These are phyloP conservation scores for Malacosoma neustria DNA, from an alignment of 2,888 invertebrate genomes.

Conservation along the genomic window DNA sequence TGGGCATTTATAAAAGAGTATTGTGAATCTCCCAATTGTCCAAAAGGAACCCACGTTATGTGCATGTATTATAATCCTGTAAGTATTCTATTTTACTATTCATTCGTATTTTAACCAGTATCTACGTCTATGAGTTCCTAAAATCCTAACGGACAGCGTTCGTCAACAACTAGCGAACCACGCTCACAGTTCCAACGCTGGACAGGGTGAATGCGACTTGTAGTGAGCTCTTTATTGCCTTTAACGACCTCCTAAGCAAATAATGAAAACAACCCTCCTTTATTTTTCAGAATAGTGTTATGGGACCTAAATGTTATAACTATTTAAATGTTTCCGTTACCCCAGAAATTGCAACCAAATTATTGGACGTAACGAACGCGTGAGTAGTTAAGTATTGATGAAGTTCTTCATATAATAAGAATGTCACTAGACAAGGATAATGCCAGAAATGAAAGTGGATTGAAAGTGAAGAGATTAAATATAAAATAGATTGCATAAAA, in stretches of 20 bases:
- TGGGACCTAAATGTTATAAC: conserved; percentile 31
- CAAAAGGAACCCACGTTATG: conserved; percentile 48
- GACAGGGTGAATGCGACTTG: not conserved
- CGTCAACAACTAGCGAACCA: not conserved
- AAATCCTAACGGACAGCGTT: no score
- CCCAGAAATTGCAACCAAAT: conserved; percentile 22
- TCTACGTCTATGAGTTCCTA: no score
- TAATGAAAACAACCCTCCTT: not conserved
- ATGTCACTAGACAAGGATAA: no score
- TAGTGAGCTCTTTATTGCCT: not conserved
- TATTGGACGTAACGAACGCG: conserved; percentile 39
- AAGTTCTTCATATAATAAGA: no score
- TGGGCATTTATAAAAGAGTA: conserved; percentile 31
- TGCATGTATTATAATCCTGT: conserved; percentile 50
- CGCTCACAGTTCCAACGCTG: not conserved
- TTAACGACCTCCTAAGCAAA: not conserved
- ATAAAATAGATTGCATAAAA: no score
- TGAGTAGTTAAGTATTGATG: no score
- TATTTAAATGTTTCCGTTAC: conserved; percentile 28
- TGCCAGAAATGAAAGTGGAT: no score
- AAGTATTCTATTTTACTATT: no score
- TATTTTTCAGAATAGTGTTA: conserved; percentile 24
- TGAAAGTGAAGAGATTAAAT: no score
- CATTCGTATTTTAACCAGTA: no score
- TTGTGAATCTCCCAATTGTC: conserved; percentile 35